Conservation (phyloP, 2,888 invertebrate genomes). For the Cantharis rustica region DNA sequence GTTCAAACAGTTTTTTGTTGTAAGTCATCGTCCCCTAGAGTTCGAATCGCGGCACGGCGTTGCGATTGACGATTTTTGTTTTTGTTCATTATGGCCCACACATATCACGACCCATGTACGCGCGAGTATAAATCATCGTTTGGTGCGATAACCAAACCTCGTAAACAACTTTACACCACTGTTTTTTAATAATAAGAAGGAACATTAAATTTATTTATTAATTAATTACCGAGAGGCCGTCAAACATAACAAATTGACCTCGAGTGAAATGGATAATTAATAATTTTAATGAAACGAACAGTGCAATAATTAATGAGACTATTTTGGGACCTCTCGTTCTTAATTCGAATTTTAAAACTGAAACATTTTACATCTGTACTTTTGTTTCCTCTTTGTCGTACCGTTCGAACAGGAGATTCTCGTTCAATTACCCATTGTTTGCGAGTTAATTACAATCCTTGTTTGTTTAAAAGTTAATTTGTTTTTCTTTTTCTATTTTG, state of each 20-base stretch:
- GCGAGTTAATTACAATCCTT: neutral
- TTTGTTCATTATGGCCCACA: neutral
- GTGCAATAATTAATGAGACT: neutral
- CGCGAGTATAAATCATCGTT: neutral
- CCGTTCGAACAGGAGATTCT: neutral
- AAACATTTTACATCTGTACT: neutral
- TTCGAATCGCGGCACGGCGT: neutral
- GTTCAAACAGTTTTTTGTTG: neutral
- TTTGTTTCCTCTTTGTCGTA: neutral
- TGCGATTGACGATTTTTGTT: neutral
- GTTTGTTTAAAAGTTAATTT: neutral
- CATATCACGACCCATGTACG: neutral
- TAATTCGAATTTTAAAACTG: neutral
- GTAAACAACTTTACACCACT: neutral
- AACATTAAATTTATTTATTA: neutral
- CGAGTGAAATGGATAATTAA: neutral
- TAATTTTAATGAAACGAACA: neutral
- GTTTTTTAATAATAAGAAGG: neutral
- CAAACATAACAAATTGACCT: slow-evolving; percentile 2
- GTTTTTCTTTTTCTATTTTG: neutral
- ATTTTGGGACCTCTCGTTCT: neutral
- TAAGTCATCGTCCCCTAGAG: neutral
- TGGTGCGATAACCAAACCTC: neutral
- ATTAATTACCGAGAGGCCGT: neutral
- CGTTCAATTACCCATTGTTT: neutral